Conservation (phyloP, 2,888 invertebrate species). For the Caenorhabditis sulstoni region DNA sequence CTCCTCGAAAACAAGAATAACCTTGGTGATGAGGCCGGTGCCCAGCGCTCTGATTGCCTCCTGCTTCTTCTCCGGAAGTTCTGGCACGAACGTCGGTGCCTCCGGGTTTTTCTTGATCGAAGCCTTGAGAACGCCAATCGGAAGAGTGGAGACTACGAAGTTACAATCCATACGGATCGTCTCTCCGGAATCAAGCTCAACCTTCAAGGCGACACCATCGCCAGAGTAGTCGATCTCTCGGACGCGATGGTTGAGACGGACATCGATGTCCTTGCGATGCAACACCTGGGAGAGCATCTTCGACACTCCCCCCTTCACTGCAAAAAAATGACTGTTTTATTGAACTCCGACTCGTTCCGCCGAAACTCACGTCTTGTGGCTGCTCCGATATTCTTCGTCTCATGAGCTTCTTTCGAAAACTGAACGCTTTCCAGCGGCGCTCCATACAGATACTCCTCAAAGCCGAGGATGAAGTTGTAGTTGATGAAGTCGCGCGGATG, state of each 20-base stretch:
- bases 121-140: constrained; percentile 90
- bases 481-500: constrained; percentile 26
- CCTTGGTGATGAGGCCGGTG: constrained; percentile 84
- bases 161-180: constrained; percentile 85
- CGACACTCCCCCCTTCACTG: constrained; percentile 89
- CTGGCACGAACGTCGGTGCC: constrained; percentile 87
- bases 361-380: background rate
- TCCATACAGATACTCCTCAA: constrained; percentile 46
- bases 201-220: constrained; percentile 31
- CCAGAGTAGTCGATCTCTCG: constrained; percentile 87
- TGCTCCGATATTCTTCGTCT: background rate
- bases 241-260: constrained; percentile 93
- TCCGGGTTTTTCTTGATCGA: constrained; percentile 2
- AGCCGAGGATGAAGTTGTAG: constrained; percentile 33
- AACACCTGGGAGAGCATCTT: constrained; percentile 95
- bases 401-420: constrained; percentile 5
- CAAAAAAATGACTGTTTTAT: constrained; percentile 26
- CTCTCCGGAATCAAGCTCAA: constrained; percentile 2
- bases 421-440: constrained; percentile 48
- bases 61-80: constrained; percentile 95
- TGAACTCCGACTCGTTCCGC: background rate
- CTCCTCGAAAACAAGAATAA: constrained; percentile 94
- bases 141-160: constrained; percentile 95
- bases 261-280: constrained; percentile 88
- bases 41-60: constrained; percentile 94